Percentiles rank a stretch among this genome's conserved stretches.
phyloP scores from a whole-genome alignment of 2,888 invertebrate genomes.

The Parasteatoda lunata region DNA sequence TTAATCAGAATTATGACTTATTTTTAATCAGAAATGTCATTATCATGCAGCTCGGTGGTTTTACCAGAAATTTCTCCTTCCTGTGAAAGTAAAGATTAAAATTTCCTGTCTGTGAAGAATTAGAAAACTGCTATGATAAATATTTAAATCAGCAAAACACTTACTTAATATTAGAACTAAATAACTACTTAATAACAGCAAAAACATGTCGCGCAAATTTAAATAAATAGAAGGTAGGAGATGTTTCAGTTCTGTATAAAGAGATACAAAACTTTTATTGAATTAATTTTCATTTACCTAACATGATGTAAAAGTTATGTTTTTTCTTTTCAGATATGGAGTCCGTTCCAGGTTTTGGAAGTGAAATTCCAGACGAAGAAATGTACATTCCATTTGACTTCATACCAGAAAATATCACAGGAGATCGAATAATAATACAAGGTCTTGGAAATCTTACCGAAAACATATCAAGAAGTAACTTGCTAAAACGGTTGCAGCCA shows the following conservation, averaged over 20 bases:
- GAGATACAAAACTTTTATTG: not conserved
- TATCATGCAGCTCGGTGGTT: too few relatives aligned
- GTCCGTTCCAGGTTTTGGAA: slow-evolving; percentile 30
- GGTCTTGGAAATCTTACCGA: slow-evolving; percentile 27
- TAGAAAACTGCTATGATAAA: too few relatives aligned
- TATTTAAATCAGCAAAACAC: not conserved
- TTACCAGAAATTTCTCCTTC: too few relatives aligned
- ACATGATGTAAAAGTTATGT: not conserved
- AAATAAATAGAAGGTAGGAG: not conserved
- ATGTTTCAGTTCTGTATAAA: not conserved
- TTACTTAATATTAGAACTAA: not conserved
- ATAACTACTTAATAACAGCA: not conserved
- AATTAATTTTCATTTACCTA: not conserved
- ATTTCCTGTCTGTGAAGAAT: too few relatives aligned
- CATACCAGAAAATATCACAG: slow-evolving; percentile 40
- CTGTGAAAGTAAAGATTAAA: too few relatives aligned
- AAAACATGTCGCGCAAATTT: not conserved
- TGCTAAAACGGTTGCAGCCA: slow-evolving; percentile 63
- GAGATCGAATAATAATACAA: slow-evolving; percentile 23
- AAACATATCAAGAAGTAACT: slow-evolving; percentile 44
- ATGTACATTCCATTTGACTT: slow-evolving; percentile 38
- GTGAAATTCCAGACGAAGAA: slow-evolving; percentile 44
- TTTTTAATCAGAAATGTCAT: too few relatives aligned
- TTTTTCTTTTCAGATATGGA: slow-evolving; percentile 47
- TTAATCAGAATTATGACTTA: too few relatives aligned